phyloP scores from a whole-genome alignment of 2,797 vertebrate genomes.

The Pachyuromys duprasi region DNA sequence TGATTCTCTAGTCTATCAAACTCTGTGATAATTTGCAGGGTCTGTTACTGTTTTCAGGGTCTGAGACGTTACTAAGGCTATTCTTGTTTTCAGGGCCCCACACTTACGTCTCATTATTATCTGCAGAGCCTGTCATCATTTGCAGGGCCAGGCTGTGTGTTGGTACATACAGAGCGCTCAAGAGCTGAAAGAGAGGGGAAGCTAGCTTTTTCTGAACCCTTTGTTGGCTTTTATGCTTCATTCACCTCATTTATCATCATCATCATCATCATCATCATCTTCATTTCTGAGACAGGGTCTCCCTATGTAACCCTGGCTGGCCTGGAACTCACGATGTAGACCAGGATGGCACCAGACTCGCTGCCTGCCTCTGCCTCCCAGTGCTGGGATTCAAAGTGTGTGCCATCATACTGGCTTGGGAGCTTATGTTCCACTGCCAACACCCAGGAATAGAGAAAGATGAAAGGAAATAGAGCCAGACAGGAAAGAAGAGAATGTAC shows the following conservation, averaged over 20 bases:
- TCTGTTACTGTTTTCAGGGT: conserved; percentile 24
- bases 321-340: neutral
- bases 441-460: conserved; percentile 13
- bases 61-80: conserved; percentile 42
- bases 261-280: neutral
- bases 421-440: neutral
- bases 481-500: conserved; percentile 25
- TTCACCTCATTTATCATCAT: neutral
- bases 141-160: conserved; percentile 22
- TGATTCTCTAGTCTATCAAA: conserved; percentile 53
- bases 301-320: neutral
- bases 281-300: neutral
- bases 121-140: conserved; percentile 20
- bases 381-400: neutral
- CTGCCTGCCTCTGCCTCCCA: neutral
- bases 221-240: neutral
- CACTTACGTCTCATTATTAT: conserved; percentile 8
- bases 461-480: neutral
- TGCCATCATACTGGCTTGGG: neutral
- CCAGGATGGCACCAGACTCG: no score
- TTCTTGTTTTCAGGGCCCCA: neutral
- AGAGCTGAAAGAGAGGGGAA: neutral
- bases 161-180: neutral
- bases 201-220: neutral
- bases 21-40: conserved; percentile 49